These are phyloP conservation scores for Noctua pronuba DNA, from an alignment of 2,888 invertebrate genomes.

Conservation along the genomic window DNA sequence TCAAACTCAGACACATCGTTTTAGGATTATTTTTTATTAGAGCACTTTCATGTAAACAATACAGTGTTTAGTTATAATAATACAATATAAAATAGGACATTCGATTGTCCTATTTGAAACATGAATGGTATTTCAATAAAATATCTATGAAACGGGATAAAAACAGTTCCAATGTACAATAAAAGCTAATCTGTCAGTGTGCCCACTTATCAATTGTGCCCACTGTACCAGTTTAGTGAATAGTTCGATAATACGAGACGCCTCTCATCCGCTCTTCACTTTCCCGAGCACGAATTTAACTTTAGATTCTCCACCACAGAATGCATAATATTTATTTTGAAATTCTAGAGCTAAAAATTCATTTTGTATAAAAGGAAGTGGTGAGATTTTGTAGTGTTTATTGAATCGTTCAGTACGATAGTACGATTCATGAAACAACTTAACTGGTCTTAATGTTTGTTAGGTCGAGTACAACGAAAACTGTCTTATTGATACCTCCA, in stretches of 20 bases:
- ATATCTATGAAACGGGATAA: too few relatives aligned
- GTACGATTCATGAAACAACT: not conserved
- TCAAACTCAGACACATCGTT: not conserved
- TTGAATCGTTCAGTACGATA: not conserved
- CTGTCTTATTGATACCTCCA: not conserved
- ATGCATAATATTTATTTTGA: slow-evolving; percentile 23
- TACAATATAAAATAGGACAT: too few relatives aligned
- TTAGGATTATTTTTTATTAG: not conserved
- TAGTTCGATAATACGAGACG: slow-evolving; percentile 13
- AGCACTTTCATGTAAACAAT: not conserved
- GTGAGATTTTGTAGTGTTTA: not conserved
- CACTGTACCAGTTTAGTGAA: slow-evolving; percentile 4
- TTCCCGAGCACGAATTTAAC: slow-evolving; percentile 11
- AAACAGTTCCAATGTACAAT: not conserved
- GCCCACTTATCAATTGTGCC: not conserved
- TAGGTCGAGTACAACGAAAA: not conserved
- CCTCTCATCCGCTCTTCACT: slow-evolving; percentile 2
- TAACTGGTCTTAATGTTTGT: not conserved
- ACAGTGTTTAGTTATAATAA: too few relatives aligned
- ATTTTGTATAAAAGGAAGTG: not conserved
- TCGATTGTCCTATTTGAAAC: too few relatives aligned
- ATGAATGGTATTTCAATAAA: too few relatives aligned
- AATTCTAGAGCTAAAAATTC: slow-evolving; percentile 23
- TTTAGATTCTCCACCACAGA: not conserved
- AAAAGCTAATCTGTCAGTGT: not conserved